Conservation (phyloP, 2,797 vertebrate genomes). For the Toxotes lorentzi region DNA sequence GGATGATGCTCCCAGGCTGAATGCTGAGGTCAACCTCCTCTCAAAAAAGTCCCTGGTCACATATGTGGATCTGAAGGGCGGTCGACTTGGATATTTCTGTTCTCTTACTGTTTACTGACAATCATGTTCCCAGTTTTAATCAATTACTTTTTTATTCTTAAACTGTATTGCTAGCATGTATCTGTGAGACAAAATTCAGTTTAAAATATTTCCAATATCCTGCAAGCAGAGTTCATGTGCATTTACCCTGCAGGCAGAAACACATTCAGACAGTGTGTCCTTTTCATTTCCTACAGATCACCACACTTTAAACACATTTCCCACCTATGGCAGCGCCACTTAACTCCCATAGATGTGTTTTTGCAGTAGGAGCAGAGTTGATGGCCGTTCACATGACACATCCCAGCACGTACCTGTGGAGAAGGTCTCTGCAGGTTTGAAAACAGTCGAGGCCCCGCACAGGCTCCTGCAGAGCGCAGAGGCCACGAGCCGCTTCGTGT, state of each 20-base stretch:
- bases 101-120: not conserved
- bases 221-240: not conserved
- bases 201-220: not conserved
- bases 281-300: conserved; percentile 20
- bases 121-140: not conserved
- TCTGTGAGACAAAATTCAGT: not conserved
- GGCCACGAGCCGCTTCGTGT: conserved; percentile 24
- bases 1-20: conserved; percentile 29
- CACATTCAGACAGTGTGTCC: not conserved
- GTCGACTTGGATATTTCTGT: not conserved
- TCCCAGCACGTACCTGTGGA: conserved; percentile 34
- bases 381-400: not conserved
- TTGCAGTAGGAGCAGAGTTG: conserved; percentile 24
- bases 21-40: conserved; percentile 27
- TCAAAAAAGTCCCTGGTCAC: not conserved
- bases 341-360: conserved; percentile 34
- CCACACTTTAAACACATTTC: conserved; percentile 6
- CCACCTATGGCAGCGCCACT: not conserved
- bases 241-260: conserved; percentile 4
- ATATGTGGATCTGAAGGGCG: conserved; percentile 9
- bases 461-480: conserved; percentile 40
- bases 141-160: not conserved
- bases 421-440: conserved; percentile 42
- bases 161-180: too few relatives aligned
- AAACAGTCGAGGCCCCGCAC: conserved; percentile 34